Conservation (phyloP, 2,113 vertebrate species). For the Catharus fuscescens region DNA sequence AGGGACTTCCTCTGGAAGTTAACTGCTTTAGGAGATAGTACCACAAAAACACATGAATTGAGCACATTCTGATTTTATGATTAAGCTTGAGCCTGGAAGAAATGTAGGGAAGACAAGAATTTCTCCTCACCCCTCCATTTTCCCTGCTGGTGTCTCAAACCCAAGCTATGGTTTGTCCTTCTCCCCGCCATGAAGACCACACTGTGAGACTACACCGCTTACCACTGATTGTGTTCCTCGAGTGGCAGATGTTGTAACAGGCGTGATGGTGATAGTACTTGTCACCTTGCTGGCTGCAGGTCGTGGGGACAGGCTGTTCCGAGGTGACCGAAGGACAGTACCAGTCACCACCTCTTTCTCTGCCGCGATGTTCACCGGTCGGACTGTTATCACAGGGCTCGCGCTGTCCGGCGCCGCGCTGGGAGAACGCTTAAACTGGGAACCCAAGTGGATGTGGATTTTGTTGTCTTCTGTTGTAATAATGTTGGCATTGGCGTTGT, state of each 20-base stretch:
- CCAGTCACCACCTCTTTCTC: slow-evolving; percentile 85
- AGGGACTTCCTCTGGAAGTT: background rate
- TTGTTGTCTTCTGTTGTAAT: slow-evolving; percentile 96
- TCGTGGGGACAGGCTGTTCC: slow-evolving; percentile 72
- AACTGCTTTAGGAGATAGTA: background rate
- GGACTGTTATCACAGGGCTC: slow-evolving; percentile 80
- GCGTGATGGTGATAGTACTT: slow-evolving; percentile 94
- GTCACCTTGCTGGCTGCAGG: slow-evolving; percentile 86
- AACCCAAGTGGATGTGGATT: slow-evolving; percentile 94
- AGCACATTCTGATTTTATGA: background rate
- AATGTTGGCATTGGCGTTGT: slow-evolving; percentile 86
- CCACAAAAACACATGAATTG: background rate
- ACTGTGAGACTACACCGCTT: slow-evolving; percentile 51
- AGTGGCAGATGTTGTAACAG: slow-evolving; percentile 80
- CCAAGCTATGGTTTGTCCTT: background rate
- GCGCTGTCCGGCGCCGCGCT: slow-evolving; percentile 61
- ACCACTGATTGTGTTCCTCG: slow-evolving; percentile 87
- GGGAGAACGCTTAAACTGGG: slow-evolving; percentile 83
- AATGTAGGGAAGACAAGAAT: background rate
- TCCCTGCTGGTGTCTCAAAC: background rate
- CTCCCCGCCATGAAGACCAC: background rate
- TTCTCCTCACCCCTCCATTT: background rate
- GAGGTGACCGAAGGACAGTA: slow-evolving; percentile 85
- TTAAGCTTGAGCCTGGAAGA: background rate
- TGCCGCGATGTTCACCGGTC: slow-evolving; percentile 75